phyloP scores from a whole-genome alignment of 2,888 invertebrate species.

The Callyntrura sp. region DNA sequence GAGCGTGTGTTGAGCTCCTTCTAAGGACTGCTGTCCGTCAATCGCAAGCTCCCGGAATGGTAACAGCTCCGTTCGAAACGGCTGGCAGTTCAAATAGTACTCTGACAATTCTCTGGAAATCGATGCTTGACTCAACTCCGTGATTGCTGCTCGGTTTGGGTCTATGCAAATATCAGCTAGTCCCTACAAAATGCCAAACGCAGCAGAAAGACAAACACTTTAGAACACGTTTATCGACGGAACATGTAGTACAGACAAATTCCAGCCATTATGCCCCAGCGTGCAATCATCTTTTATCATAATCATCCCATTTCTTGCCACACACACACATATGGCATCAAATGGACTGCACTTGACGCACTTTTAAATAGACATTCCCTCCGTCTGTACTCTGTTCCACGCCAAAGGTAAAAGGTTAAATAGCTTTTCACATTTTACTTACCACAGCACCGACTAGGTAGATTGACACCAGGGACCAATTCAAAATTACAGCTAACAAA shows the following conservation, averaged over 20 bases:
- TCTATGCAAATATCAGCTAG: slow-evolving; percentile 94
- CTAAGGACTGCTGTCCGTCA: slow-evolving; percentile 90
- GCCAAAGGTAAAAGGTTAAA: slow-evolving; percentile 10
- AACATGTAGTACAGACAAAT: not conserved
- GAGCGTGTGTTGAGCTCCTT: slow-evolving; percentile 84
- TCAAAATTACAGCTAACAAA: slow-evolving; percentile 93
- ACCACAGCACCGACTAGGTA: slow-evolving; percentile 94
- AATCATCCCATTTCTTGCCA: slow-evolving; percentile 20
- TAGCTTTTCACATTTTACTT: slow-evolving; percentile 83
- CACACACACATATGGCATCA: not conserved
- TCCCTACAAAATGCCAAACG: slow-evolving; percentile 85
- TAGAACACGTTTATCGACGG: not conserved
- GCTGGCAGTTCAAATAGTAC: slow-evolving; percentile 94
- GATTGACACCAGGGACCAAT: slow-evolving; percentile 95
- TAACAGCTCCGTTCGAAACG: slow-evolving; percentile 85
- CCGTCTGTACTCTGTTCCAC: not conserved
- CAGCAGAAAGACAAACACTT: slow-evolving; percentile 9
- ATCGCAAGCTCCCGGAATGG: slow-evolving; percentile 93
- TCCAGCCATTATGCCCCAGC: not conserved
- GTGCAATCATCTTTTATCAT: slow-evolving; percentile 8
- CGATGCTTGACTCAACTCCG: slow-evolving; percentile 79
- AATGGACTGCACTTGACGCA: not conserved
- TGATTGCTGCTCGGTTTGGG: slow-evolving; percentile 88
- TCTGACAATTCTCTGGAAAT: slow-evolving; percentile 88
- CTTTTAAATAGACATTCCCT: slow-evolving; percentile 32